These are phyloP conservation scores for Hesperophylax magnus DNA, from an alignment of 1,140 invertebrate genomes.

Conservation along the genomic window DNA sequence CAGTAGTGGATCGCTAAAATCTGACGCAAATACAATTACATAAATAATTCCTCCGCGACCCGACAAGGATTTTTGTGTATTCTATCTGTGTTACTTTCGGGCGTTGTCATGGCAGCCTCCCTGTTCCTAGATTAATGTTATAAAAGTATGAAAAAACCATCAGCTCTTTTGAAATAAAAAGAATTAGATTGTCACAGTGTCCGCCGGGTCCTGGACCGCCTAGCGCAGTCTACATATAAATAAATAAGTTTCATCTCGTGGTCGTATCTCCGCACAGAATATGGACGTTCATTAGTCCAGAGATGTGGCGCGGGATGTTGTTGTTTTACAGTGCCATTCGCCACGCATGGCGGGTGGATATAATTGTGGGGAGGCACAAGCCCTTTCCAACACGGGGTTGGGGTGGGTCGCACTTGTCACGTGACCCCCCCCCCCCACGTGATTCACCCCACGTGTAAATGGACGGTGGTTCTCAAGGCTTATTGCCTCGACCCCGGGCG, in stretches of 20 bases:
- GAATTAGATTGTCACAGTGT: too few species aligned
- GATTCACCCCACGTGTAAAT: background rate
- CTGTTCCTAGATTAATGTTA: too few species aligned
- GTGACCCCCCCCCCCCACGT: background rate
- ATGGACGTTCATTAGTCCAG: constrained; percentile 21
- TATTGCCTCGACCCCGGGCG: background rate
- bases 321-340: constrained; percentile 32
- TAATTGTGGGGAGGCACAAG: constrained; percentile 14
- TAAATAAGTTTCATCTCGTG: too few species aligned
- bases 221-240: background rate
- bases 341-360: constrained; percentile 29
- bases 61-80: too few species aligned
- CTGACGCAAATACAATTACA: too few species aligned
- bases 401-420: background rate
- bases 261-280: background rate
- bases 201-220: background rate
- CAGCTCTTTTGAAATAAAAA: too few species aligned
- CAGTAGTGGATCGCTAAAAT: too few species aligned
- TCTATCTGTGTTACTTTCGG: too few species aligned
- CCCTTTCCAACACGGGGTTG: background rate
- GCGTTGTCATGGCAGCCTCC: too few species aligned
- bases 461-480: background rate
- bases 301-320: constrained; percentile 16
- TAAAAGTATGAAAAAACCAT: too few species aligned
- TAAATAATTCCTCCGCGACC: too few species aligned